Evolutionary conservation across 2,888 invertebrate species (phyloP).

Genomic region (Chloroclystis v-ata): DNA sequence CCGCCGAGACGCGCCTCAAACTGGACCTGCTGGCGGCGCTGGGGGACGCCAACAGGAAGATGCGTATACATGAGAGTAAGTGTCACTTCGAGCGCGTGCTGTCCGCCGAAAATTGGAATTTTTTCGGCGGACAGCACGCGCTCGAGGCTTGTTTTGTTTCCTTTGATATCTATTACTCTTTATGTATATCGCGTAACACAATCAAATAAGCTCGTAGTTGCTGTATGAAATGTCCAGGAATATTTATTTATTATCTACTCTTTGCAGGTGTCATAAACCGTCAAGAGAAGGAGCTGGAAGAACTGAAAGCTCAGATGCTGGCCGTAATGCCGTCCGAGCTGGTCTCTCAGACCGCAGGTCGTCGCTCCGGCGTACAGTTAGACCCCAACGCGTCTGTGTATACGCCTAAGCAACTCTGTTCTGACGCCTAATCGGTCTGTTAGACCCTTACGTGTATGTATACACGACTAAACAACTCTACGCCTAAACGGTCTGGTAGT

Average conservation of each 20-base stretch:
- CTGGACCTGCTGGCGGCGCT: constrained; percentile 98
- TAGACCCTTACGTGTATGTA: constrained; percentile 37
- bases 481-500: constrained; percentile 78
- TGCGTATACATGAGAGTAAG: constrained; percentile 92
- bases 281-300: constrained; percentile 94
- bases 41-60: constrained; percentile 94
- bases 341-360: constrained; percentile 34
- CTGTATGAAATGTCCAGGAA: too few relatives aligned
- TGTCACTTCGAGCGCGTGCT: constrained; percentile 91
- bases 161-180: too few relatives aligned
- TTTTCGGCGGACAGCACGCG: too few relatives aligned
- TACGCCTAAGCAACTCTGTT: constrained; percentile 85
- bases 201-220: too few relatives aligned
- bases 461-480: constrained; percentile 22
- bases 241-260: too few relatives aligned
- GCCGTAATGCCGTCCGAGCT: constrained; percentile 91
- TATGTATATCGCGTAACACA: too few relatives aligned
- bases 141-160: too few relatives aligned
- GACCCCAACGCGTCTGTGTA: constrained; percentile 96
- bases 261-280: constrained; percentile 85
- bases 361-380: constrained; percentile 63
- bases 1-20: constrained; percentile 98
- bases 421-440: too few relatives aligned
- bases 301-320: constrained; percentile 94
- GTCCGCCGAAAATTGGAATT: constrained; percentile 96